Evolutionary conservation across 2,888 invertebrate genomes (phyloP).

Genomic region (Octonoba sinensis): DNA sequence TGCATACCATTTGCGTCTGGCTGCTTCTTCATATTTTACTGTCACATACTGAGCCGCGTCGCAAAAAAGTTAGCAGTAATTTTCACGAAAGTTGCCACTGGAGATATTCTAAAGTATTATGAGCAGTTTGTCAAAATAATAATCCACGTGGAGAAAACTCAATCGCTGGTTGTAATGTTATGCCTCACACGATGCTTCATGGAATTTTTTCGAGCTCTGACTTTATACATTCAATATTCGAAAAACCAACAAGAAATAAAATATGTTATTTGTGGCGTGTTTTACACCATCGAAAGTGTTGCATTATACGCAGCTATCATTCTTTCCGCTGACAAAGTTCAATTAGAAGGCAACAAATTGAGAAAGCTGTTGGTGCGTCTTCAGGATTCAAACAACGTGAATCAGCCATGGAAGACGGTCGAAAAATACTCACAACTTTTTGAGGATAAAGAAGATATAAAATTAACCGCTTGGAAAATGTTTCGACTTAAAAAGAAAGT

Average conservation of each 20-base stretch:
- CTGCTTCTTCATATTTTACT: constrained; percentile 28
- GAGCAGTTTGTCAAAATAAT: constrained; percentile 16
- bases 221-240: constrained; percentile 43
- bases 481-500: constrained; percentile 49
- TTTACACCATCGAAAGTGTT: constrained; percentile 34
- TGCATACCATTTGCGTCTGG: constrained; percentile 34
- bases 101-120: constrained; percentile 25
- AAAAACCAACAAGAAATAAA: constrained; percentile 33
- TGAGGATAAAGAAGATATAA: constrained; percentile 51
- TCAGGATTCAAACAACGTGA: background rate
- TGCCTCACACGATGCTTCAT: constrained; percentile 40
- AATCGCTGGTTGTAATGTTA: constrained; percentile 23
- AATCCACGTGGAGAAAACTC: constrained; percentile 14
- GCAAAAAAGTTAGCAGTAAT: background rate
- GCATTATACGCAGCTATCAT: constrained; percentile 25
- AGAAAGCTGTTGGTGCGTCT: constrained; percentile 26
- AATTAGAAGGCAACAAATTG: constrained; percentile 26
- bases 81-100: too few species aligned
- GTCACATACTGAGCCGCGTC: constrained; percentile 22
- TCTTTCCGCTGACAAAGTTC: constrained; percentile 29
- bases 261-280: constrained; percentile 25
- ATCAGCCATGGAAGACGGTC: constrained; percentile 24
- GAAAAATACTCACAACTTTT: constrained; percentile 45
- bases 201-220: constrained; percentile 47
- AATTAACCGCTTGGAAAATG: constrained; percentile 49